Evolutionary conservation across 30 jellyfish, hydroid and myxozoan species (phyloP).

Genomic region (Pseudorhiza aurosa): DNA sequence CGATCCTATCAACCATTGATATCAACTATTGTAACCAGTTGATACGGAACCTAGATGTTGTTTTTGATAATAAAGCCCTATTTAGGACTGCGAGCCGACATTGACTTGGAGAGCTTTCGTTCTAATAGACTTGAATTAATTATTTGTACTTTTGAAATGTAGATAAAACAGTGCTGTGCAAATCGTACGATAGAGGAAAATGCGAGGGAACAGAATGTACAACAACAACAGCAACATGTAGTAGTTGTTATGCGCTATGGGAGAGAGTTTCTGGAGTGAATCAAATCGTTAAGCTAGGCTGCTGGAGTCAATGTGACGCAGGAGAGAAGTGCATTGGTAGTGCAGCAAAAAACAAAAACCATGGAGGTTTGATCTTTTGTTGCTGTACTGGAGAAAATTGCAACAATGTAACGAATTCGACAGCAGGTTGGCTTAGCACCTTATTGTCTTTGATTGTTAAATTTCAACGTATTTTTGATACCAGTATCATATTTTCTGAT

Average conservation of each 20-base stretch:
- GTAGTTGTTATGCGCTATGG: constrained; percentile 52
- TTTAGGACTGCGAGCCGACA: too few species aligned
- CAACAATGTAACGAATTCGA: constrained; percentile 14
- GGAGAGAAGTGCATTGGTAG: constrained; percentile 39
- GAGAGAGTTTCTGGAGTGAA: not conserved
- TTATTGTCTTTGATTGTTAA: too few species aligned
- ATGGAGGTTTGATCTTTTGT: constrained; percentile 4
- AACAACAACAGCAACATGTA: constrained; percentile 16
- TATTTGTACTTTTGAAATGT: too few species aligned
- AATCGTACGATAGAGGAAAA: not conserved
- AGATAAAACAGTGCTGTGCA: constrained; percentile 31
- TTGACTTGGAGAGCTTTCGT: too few species aligned
- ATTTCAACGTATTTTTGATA: too few species aligned
- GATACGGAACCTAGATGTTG: too few species aligned
- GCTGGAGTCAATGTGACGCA: constrained; percentile 33
- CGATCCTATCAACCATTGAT: too few species aligned
- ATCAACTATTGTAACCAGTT: too few species aligned
- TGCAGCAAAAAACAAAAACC: not conserved
- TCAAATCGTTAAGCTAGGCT: constrained; percentile 36
- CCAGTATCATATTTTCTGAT: too few species aligned
- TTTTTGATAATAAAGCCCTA: too few species aligned
- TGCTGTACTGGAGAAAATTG: constrained; percentile 63
- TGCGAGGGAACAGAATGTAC: constrained; percentile 10
- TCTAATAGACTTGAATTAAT: too few species aligned
- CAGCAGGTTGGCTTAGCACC: constrained; percentile 28